These are phyloP conservation scores for Drosophila kuntzei DNA, from an alignment of 2,888 invertebrate species.

Conservation along the genomic window DNA sequence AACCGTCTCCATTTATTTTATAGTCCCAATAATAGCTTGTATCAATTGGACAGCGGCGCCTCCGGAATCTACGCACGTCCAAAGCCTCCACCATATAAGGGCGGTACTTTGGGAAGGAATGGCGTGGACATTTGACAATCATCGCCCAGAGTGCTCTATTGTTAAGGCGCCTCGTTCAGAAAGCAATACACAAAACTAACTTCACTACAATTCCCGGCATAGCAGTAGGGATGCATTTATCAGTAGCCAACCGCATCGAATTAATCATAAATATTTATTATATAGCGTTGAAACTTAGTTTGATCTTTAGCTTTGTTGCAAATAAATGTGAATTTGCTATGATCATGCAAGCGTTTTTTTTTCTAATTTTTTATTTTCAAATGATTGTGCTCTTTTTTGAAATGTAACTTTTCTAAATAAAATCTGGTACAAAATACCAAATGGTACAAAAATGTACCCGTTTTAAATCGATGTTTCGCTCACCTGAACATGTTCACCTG, in stretches of 20 bases:
- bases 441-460: too few species aligned
- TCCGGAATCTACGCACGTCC: constrained; percentile 85
- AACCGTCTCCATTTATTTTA: not conserved
- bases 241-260: constrained; percentile 35
- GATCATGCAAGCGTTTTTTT: not conserved
- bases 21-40: constrained; percentile 88
- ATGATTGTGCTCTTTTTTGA: too few species aligned
- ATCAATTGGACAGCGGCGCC: constrained; percentile 86
- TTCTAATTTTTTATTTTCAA: too few species aligned
- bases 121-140: constrained; percentile 85
- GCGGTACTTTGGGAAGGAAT: constrained; percentile 78
- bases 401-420: too few species aligned
- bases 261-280: constrained; percentile 32
- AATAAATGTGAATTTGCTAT: constrained; percentile 16
- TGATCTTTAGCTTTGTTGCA: constrained; percentile 38
- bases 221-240: constrained; percentile 3
- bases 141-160: constrained; percentile 85
- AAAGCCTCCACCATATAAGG: constrained; percentile 85
- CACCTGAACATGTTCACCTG: too few species aligned
- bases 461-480: too few species aligned
- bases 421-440: too few species aligned
- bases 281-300: constrained; percentile 42
- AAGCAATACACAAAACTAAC: constrained; percentile 33
- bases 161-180: constrained; percentile 60
- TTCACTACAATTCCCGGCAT: constrained; percentile 20